phyloP scores from a whole-genome alignment of 2,797 vertebrate species.

The Acrocephalus scirpaceus region DNA sequence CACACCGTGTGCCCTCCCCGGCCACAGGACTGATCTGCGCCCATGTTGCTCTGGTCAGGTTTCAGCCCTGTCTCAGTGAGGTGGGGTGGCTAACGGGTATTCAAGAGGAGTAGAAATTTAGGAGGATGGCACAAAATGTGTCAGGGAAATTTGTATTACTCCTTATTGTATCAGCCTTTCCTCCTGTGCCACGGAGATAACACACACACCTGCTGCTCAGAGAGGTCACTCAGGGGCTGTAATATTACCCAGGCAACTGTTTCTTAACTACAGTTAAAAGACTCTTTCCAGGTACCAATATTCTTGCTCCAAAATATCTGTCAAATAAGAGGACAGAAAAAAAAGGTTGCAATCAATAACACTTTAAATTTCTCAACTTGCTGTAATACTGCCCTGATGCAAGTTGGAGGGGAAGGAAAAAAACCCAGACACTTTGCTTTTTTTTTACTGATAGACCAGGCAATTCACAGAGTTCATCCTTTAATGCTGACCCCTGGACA shows the following conservation, averaged over 20 bases:
- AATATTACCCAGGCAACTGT: not conserved
- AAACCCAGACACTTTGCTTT: not conserved
- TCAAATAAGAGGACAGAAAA: not conserved
- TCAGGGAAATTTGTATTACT: not conserved
- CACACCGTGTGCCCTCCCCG: not conserved
- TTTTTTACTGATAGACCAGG: not conserved
- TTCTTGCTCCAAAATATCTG: not conserved
- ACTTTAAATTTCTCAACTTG: not conserved
- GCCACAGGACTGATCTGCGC: rapidly evolving
- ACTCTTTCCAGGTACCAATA: not conserved
- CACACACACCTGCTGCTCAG: not conserved
- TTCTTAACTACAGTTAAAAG: not conserved
- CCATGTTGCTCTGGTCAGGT: not conserved
- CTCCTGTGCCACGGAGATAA: not conserved
- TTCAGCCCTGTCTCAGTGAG: not conserved
- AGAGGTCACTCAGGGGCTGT: not conserved
- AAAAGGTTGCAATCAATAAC: not conserved
- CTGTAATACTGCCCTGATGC: not conserved
- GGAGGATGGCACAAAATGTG: not conserved
- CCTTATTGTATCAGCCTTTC: not conserved
- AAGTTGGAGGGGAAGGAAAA: not conserved
- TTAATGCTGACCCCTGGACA: not conserved
- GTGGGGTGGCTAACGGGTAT: not conserved
- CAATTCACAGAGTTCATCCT: not conserved
- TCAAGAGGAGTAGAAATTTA: not conserved